These are phyloP conservation scores for Pandemis corylana DNA, from an alignment of 2,888 invertebrate genomes.

Conservation along the genomic window DNA sequence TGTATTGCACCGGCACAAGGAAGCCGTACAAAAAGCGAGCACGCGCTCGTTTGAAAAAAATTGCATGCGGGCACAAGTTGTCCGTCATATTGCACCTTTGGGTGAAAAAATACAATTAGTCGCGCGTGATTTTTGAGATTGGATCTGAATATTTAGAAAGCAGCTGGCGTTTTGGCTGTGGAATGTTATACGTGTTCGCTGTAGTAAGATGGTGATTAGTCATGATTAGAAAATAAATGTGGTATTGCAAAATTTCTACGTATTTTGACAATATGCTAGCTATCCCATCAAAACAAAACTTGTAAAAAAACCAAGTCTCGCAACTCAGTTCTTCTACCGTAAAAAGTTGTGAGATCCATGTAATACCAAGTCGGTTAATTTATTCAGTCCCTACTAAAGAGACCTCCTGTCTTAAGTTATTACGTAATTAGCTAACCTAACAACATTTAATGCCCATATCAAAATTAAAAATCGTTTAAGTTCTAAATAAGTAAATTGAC, in stretches of 20 bases:
- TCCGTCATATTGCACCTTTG: constrained; percentile 63
- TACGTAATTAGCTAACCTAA: no score
- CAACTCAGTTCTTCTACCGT: no score
- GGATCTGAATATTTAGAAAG: constrained; percentile 60
- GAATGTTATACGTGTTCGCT: neutral
- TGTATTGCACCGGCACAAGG: constrained; percentile 74
- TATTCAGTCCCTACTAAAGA: no score
- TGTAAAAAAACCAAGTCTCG: no score
- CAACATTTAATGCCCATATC: no score
- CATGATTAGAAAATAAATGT: constrained; percentile 10
- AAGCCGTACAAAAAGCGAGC: constrained; percentile 76
- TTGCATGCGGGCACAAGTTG: constrained; percentile 82
- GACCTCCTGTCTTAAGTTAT: no score
- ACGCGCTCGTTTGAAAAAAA: constrained; percentile 78
- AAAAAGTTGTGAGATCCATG: no score
- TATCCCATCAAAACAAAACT: no score
- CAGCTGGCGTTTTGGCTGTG: constrained; percentile 46
- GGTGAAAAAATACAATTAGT: constrained; percentile 58
- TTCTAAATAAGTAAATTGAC: no score
- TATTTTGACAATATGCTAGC: neutral
- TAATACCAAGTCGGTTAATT: no score
- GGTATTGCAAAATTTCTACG: neutral
- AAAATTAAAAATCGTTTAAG: no score
- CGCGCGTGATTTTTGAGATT: constrained; percentile 71
- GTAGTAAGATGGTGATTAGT: constrained; percentile 1